A percentile compares a stretch with the other conserved stretches of the same genome.
phyloP scores from a whole-genome alignment of 2,888 invertebrate genomes.

The Amblyjoppa proteus region DNA sequence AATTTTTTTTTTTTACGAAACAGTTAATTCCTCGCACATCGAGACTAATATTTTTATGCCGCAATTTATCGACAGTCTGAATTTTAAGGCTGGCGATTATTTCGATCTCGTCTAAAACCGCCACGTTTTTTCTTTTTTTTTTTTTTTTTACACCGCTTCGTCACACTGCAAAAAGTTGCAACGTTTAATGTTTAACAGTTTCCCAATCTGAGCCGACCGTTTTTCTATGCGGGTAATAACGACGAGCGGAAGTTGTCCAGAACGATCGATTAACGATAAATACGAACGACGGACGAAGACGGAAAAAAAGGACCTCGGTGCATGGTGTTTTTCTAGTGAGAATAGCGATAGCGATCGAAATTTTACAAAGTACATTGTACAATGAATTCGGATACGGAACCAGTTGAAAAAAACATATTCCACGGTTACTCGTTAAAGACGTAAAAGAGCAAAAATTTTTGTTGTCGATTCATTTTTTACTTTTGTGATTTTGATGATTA shows the following conservation, averaged over 20 bases:
- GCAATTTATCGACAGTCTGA: constrained; percentile 7
- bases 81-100: constrained; percentile 32
- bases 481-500: constrained; percentile 10
- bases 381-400: constrained; percentile 45
- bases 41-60: not conserved
- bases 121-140: constrained; percentile 31
- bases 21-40: not conserved
- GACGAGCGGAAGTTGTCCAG: not conserved
- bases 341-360: constrained; percentile 43
- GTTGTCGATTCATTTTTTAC: not conserved
- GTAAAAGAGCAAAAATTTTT: constrained; percentile 18
- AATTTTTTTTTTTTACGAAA: not conserved
- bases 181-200: not conserved
- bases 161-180: constrained; percentile 7
- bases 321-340: constrained; percentile 61
- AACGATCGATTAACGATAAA: constrained; percentile 37
- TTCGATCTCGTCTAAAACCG: constrained; percentile 27
- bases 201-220: not conserved
- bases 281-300: constrained; percentile 56
- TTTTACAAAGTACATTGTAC: constrained; percentile 6
- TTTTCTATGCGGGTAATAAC: not conserved
- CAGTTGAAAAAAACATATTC: not conserved
- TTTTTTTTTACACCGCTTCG: constrained; percentile 13
- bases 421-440: not conserved
- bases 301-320: constrained; percentile 47